These are phyloP conservation scores for Spinibarbus caldwelli DNA, from an alignment of 2,797 vertebrate species.

Conservation along the genomic window DNA sequence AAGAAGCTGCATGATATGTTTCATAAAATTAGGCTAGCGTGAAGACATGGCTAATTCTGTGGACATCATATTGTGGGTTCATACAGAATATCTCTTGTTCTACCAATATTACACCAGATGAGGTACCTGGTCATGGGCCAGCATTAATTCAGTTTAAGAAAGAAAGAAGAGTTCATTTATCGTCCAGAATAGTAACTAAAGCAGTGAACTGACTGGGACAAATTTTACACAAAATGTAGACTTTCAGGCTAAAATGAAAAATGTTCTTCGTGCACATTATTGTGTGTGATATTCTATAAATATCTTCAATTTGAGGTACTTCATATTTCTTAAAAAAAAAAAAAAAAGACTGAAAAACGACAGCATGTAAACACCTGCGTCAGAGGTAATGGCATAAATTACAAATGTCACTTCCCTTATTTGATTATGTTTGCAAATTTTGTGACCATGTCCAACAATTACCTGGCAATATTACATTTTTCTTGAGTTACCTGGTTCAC, in stretches of 20 bases:
- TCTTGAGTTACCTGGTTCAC: conserved; percentile 76
- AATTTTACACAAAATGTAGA: no score
- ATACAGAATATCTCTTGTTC: conserved; percentile 52
- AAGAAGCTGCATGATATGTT: conserved; percentile 6
- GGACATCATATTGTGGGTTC: conserved; percentile 14
- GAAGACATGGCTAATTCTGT: conserved; percentile 8
- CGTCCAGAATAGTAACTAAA: conserved; percentile 66
- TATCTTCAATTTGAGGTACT: no score
- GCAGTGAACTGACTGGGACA: conserved; percentile 67
- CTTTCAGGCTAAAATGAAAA: not conserved
- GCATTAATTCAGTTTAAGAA: conserved; percentile 70
- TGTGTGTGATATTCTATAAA: not conserved
- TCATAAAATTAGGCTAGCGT: conserved; percentile 11
- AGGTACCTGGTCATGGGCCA: conserved; percentile 72
- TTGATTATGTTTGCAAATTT: conserved; percentile 76
- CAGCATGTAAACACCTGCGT: conserved; percentile 4
- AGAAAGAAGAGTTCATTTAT: conserved; percentile 48
- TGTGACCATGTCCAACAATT: conserved; percentile 78
- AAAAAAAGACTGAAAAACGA: conserved; percentile 30
- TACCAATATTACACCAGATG: conserved; percentile 63
- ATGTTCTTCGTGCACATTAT: not conserved
- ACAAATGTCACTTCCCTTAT: conserved; percentile 66
- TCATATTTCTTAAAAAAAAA: not conserved
- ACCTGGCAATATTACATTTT: conserved; percentile 70
- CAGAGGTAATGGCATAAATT: conserved; percentile 64